A percentile compares a stretch with the other conserved stretches of the same genome.
phyloP scores from a whole-genome alignment of 2,888 invertebrate genomes.

The Tromatobia lineatoria region DNA sequence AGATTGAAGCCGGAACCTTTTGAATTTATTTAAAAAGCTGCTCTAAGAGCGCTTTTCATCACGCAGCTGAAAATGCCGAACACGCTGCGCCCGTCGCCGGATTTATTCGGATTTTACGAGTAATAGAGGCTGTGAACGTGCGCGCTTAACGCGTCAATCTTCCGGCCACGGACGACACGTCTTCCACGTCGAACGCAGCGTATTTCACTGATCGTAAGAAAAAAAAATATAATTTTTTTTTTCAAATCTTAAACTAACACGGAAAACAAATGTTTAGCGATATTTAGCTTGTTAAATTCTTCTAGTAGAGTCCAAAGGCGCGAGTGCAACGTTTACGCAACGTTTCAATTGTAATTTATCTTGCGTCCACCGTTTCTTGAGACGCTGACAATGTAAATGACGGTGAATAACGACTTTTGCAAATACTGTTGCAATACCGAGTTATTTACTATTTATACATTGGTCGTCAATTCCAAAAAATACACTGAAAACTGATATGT shows the following conservation, averaged over 20 bases:
- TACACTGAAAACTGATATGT: neutral
- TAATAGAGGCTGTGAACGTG: constrained; percentile 16
- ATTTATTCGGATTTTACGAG: constrained; percentile 6
- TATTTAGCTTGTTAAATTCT: neutral
- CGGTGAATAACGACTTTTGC: neutral
- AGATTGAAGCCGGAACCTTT: neutral
- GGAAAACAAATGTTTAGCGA: neutral
- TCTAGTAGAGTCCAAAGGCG: neutral
- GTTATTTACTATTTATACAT: constrained; percentile 17
- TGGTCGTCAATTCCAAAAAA: constrained; percentile 40
- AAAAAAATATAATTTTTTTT: neutral
- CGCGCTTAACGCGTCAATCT: constrained; percentile 2
- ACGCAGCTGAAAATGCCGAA: constrained; percentile 9
- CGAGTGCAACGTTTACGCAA: constrained; percentile 15
- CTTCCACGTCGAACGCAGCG: constrained; percentile 47
- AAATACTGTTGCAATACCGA: constrained; percentile 16
- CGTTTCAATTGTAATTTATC: neutral
- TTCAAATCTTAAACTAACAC: neutral
- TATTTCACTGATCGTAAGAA: neutral
- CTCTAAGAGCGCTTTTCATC: neutral
- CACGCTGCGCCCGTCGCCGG: constrained; percentile 5
- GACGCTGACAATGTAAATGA: constrained; percentile 3
- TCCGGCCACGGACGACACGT: constrained; percentile 31
- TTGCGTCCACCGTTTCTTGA: neutral
- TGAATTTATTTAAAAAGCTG: neutral